Conservation (phyloP, 2,797 vertebrate genomes). For the Labeo calbasu region DNA sequence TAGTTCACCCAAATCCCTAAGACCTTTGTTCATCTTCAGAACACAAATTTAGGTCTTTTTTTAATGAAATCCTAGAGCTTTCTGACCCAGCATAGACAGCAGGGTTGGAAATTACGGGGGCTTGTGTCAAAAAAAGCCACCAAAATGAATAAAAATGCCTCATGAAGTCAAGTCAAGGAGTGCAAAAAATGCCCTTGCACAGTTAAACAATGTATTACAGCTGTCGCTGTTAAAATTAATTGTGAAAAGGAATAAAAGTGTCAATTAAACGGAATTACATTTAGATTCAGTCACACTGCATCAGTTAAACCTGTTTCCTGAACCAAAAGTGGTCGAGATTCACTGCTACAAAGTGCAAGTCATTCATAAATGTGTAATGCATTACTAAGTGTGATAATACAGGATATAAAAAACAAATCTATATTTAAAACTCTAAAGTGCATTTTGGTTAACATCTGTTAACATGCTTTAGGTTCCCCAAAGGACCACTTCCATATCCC, state of each 20-base stretch:
- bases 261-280: too few relatives aligned
- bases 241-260: too few relatives aligned
- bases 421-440: background rate
- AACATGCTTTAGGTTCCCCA: constrained; percentile 88
- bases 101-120: too few relatives aligned
- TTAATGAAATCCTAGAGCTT: background rate
- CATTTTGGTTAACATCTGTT: background rate
- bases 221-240: too few relatives aligned
- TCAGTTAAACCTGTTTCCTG: background rate
- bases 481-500: constrained; percentile 97
- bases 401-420: background rate
- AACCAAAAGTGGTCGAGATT: background rate
- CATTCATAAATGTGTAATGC: background rate
- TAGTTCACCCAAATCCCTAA: background rate
- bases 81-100: background rate
- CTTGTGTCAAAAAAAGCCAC: too few relatives aligned
- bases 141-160: too few relatives aligned
- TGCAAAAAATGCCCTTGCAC: too few relatives aligned
- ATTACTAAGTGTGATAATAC: background rate
- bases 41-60: background rate
- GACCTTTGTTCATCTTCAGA: background rate
- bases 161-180: too few relatives aligned
- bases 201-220: too few relatives aligned
- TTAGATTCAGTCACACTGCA: too few relatives aligned
- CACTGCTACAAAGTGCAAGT: background rate